Evolutionary conservation across 2,113 vertebrate species (phyloP).

Genomic region (Trichomycterus rosablanca): DNA sequence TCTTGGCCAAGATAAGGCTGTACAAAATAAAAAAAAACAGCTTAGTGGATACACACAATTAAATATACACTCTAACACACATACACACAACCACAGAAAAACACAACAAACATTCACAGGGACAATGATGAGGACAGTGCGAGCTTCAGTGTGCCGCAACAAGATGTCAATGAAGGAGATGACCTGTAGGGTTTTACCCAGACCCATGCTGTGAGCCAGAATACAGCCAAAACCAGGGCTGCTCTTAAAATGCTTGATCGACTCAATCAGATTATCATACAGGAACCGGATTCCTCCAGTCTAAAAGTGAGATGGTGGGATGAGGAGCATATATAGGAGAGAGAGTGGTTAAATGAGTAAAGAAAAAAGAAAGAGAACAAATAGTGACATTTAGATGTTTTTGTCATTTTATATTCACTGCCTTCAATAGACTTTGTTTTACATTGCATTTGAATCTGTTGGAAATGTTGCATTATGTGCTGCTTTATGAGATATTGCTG

Average conservation of each 20-base stretch:
- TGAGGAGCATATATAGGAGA: too few species aligned
- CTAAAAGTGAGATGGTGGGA: constrained; percentile 57
- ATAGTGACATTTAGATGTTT: too few species aligned
- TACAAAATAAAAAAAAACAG: background rate
- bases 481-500: too few species aligned
- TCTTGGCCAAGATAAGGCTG: too few species aligned
- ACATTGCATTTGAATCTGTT: too few species aligned
- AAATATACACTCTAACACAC: background rate
- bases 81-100: constrained; percentile 2
- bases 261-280: constrained; percentile 94
- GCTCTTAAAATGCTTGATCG: constrained; percentile 82
- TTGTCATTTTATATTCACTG: too few species aligned
- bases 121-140: constrained; percentile 95
- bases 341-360: too few species aligned
- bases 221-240: constrained; percentile 94
- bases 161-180: constrained; percentile 94
- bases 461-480: too few species aligned
- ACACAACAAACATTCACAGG: constrained; percentile 76
- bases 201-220: constrained; percentile 95
- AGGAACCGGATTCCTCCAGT: constrained; percentile 93
- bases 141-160: constrained; percentile 86
- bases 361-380: background rate
- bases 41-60: constrained; percentile 1
- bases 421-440: too few species aligned
- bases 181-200: constrained; percentile 95